Base-by-base conservation (phyloP, 2,797 vertebrate species). In the Phalanger gymnotis region DNA sequence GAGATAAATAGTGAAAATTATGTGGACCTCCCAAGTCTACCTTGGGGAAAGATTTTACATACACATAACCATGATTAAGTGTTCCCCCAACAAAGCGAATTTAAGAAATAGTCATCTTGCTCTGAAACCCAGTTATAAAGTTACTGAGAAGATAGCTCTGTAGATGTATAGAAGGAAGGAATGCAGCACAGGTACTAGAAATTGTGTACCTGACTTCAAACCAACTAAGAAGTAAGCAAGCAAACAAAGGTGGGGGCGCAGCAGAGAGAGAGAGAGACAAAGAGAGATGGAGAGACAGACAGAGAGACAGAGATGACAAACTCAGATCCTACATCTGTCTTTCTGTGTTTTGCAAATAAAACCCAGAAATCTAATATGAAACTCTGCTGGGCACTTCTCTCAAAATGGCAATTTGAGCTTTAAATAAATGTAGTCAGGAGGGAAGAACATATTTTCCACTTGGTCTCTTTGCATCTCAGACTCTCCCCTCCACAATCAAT, bases 281-380 rank as follows among this genome's bases (percentile, higher is more conserved):
- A 57, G 57, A 31, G 9, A 58, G 30, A 31, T 5, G 30, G 56
- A 57, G 57, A 58, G 10, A 31, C 0, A 13, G 30, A 57, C 10
- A 66, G 34, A 66, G 14, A 81, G 22, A 87, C 40, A 87, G 40
- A 51, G 4, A 87, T 51, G 73, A 87, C 3, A 51, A 87, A 47
- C 25, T 87, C 40, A 87, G 73, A 87, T 40, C 5, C 16, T 40
- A 73, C 66, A 73, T 40, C n/a, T 73, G 66, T 73, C 66, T 73
- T 95, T 96, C 96, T 96, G 91, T 89, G 54, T 34, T 96, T 73
- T 73, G 66, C 54, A 81, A 90, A 97, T 96, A 96, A n/a, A 96
- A 96, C 30, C 54, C 92, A 91, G 94, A 95, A 91, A 94, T 91
- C 89, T 90, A 89, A 94, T 53, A 90, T 9, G 16, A 73, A 73